Conservation (phyloP, 92 coral and sea anemone genomes). For the Zoanthus sansibaricus region DNA sequence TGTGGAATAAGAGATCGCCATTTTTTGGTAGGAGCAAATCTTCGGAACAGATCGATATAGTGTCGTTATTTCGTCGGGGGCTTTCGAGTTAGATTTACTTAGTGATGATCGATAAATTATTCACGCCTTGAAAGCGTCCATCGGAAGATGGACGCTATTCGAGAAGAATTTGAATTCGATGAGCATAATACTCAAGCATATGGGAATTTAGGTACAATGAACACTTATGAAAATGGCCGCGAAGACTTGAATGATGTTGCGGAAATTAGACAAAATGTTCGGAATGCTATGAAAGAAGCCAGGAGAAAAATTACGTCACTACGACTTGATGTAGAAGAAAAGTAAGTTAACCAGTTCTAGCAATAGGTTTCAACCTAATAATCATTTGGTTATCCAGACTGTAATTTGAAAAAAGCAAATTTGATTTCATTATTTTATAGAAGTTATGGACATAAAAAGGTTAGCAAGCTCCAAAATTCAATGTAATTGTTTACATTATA, state of each 20-base stretch:
- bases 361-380: no score
- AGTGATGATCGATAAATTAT: slow-evolving; percentile 14
- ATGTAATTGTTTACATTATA: no score
- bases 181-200: slow-evolving; percentile 52
- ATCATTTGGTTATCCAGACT: no score
- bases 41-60: slow-evolving; percentile 18
- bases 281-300: slow-evolving; percentile 94
- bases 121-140: slow-evolving; percentile 50
- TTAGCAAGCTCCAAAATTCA: no score
- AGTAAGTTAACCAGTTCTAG: slow-evolving; percentile 53
- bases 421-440: no score
- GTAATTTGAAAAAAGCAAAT: no score
- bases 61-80: background rate
- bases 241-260: slow-evolving; percentile 75
- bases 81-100: slow-evolving; percentile 6
- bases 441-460: no score
- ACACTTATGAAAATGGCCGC: slow-evolving; percentile 57
- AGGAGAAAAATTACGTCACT: slow-evolving; percentile 82
- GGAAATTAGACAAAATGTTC: slow-evolving; percentile 89
- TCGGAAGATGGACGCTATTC: slow-evolving; percentile 89
- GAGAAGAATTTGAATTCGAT: slow-evolving; percentile 78
- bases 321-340: slow-evolving; percentile 93
- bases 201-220: slow-evolving; percentile 52
- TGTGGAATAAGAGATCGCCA: background rate
- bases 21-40: background rate